A percentile compares a stretch with the other conserved stretches of the same genome.
Evolutionary conservation across 2,113 vertebrate genomes (phyloP).

Genomic region (Numenius arquata): DNA sequence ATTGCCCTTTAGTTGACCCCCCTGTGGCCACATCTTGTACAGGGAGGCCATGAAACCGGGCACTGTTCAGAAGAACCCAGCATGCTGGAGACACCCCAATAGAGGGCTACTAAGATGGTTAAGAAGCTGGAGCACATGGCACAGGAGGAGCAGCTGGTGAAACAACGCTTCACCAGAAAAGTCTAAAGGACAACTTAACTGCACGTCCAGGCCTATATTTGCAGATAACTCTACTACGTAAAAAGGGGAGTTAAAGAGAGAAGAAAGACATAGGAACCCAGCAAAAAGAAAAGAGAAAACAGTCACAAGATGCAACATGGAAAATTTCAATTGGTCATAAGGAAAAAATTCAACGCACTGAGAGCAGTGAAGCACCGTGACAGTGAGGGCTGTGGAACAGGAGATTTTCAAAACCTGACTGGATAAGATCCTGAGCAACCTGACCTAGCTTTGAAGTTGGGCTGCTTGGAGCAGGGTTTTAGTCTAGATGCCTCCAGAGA

Average conservation of each 20-base stretch:
- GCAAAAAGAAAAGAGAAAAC: neutral
- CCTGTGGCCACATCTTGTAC: neutral
- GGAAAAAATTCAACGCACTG: neutral
- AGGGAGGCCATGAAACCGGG: too few relatives aligned
- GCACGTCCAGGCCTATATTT: neutral
- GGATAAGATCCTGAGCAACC: neutral
- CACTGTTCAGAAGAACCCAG: neutral
- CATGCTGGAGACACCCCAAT: too few relatives aligned
- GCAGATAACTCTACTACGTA: neutral
- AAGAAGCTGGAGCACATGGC: neutral
- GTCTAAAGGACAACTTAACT: neutral
- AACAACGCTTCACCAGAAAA: neutral
- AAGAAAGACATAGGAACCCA: neutral
- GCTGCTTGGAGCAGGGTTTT: neutral
- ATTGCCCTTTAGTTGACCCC: neutral
- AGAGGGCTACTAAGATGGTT: neutral
- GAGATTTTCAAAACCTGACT: neutral
- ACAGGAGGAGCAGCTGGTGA: neutral
- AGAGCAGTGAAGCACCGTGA: neutral
- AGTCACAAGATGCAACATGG: neutral
- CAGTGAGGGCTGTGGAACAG: neutral
- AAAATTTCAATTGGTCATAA: neutral
- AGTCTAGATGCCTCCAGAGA: neutral
- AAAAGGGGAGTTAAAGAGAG: neutral
- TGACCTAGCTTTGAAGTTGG: neutral